phyloP scores from a whole-genome alignment of 2,888 invertebrate genomes.

The Pyrrhia umbra region DNA sequence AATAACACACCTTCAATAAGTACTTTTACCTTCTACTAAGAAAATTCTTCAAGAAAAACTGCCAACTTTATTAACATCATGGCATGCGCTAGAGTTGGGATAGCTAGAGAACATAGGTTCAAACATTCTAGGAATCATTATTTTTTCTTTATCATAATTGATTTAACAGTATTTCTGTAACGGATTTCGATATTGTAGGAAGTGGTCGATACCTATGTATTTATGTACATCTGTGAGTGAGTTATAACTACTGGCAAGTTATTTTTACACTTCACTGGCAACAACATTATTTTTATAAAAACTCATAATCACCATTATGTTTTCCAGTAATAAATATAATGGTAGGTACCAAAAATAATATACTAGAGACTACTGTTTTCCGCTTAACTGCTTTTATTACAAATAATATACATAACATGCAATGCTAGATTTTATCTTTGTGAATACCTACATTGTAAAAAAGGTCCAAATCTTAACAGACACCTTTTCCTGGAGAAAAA shows the following conservation, averaged over 20 bases:
- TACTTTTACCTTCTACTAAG: too few relatives aligned
- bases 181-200: neutral
- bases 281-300: neutral
- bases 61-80: too few relatives aligned
- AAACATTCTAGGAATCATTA: too few relatives aligned
- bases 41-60: too few relatives aligned
- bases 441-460: constrained; percentile 22
- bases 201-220: too few relatives aligned
- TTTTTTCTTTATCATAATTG: too few relatives aligned
- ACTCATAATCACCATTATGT: neutral
- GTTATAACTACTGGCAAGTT: neutral
- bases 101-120: too few relatives aligned
- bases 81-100: too few relatives aligned
- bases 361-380: neutral
- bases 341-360: constrained; percentile 3
- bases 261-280: neutral
- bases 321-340: neutral
- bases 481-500: constrained; percentile 20
- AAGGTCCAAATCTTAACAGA: constrained; percentile 27
- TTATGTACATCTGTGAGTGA: neutral
- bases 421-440: neutral
- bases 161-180: too few relatives aligned
- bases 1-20: too few relatives aligned
- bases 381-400: neutral
- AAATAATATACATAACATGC: neutral